Percentiles rank a stretch among this genome's conserved stretches.
Evolutionary conservation across 1,140 invertebrate species (phyloP).

Genomic region (Plutomurus gul): DNA sequence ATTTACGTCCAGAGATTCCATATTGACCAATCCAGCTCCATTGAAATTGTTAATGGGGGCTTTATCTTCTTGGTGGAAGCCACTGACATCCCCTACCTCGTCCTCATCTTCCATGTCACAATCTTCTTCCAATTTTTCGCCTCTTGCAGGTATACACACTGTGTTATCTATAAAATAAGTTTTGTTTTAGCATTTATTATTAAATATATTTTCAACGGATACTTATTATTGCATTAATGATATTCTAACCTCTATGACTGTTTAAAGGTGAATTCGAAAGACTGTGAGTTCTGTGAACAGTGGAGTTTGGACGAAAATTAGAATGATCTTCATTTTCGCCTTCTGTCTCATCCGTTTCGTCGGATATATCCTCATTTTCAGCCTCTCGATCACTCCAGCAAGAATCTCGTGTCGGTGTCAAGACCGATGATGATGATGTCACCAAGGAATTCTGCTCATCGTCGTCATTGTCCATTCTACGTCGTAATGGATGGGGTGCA

Average conservation of each 20-base stretch:
- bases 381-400: conserved; percentile 56
- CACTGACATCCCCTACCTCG: neutral
- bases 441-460: conserved; percentile 39
- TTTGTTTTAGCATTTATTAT: neutral
- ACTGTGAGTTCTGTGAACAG: conserved; percentile 14
- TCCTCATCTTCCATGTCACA: neutral
- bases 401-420: conserved; percentile 56
- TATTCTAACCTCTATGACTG: conserved; percentile 17
- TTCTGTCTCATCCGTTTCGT: conserved; percentile 25
- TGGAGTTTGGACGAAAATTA: conserved; percentile 32
- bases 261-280: conserved; percentile 1
- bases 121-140: neutral
- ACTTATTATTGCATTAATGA: too few species aligned
- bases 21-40: neutral
- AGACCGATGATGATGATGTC: conserved; percentile 35
- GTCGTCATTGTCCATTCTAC: conserved; percentile 35
- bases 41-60: neutral
- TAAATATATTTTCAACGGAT: neutral
- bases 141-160: neutral
- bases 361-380: conserved; percentile 49
- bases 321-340: conserved; percentile 15
- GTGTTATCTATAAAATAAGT: neutral
- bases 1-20: neutral
- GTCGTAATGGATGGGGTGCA: neutral
- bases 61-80: neutral